phyloP scores from a whole-genome alignment of 2,113 vertebrate species.

The Tichodroma muraria region DNA sequence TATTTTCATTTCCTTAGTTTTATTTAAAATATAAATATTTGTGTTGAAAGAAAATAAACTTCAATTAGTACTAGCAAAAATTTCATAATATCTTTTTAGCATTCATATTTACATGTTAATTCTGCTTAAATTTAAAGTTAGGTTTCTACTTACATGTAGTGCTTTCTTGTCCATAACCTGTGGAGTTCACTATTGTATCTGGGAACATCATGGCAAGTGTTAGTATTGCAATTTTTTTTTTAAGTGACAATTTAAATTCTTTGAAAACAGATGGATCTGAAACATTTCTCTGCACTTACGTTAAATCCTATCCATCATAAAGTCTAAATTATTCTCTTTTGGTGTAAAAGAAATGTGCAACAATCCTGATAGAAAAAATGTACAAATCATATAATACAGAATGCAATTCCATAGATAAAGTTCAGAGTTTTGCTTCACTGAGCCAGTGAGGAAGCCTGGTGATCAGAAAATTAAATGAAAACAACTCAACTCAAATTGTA shows the following conservation, averaged over 20 bases:
- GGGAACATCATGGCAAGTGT: neutral
- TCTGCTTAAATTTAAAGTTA: neutral
- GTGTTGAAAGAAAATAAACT: neutral
- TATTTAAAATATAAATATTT: neutral
- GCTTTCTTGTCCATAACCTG: neutral
- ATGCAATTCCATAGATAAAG: neutral
- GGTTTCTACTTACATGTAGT: neutral
- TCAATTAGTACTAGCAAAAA: neutral
- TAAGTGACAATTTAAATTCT: neutral
- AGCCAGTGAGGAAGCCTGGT: neutral
- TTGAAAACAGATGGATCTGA: constrained; percentile 8
- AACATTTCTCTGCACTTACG: neutral
- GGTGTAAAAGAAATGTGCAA: neutral
- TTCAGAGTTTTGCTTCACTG: neutral
- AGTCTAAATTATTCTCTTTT: neutral
- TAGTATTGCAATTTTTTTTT: neutral
- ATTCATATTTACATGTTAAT: neutral
- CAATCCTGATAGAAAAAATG: neutral
- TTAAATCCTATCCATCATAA: neutral
- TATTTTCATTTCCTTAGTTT: neutral
- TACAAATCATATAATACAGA: neutral
- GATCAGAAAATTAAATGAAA: neutral
- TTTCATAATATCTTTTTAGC: neutral
- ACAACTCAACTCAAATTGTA: neutral
- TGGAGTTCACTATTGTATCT: neutral